Conservation (phyloP, 2,113 vertebrate species). For the Chaetodon auriga region DNA sequence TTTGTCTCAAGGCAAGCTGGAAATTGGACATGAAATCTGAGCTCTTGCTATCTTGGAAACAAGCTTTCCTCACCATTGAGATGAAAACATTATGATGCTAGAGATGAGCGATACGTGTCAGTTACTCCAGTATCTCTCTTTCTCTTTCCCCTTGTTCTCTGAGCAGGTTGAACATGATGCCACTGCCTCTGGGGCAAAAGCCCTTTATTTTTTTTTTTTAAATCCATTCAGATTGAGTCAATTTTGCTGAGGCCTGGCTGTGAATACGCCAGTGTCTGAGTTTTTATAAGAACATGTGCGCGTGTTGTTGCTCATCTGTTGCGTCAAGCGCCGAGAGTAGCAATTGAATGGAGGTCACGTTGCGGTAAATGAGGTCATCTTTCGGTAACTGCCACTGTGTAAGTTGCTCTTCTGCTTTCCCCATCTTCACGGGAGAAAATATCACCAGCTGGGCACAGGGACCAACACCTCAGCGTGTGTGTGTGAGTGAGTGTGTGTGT, state of each 20-base stretch:
- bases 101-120: slow-evolving; percentile 18
- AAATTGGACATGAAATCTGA: slow-evolving; percentile 44
- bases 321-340: slow-evolving; percentile 11
- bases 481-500: neutral
- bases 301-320: slow-evolving; percentile 32
- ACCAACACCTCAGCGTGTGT: neutral
- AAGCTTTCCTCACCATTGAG: slow-evolving; percentile 17
- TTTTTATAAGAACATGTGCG: slow-evolving; percentile 27
- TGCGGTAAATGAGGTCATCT: slow-evolving; percentile 47
- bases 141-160: slow-evolving; percentile 37
- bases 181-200: slow-evolving; percentile 30
- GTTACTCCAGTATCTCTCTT: slow-evolving; percentile 33
- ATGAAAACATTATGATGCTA: slow-evolving; percentile 30
- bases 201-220: slow-evolving; percentile 37
- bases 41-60: slow-evolving; percentile 25
- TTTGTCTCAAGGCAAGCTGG: slow-evolving; percentile 32
- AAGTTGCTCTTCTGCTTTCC: slow-evolving; percentile 2
- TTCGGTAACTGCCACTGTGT: neutral
- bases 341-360: slow-evolving; percentile 31
- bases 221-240: slow-evolving; percentile 43
- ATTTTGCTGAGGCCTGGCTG: slow-evolving; percentile 38
- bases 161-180: slow-evolving; percentile 37
- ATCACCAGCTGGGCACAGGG: neutral
- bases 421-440: neutral
- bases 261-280: slow-evolving; percentile 8